Evolutionary conservation across 1,140 invertebrate genomes (phyloP).

Genomic region (Drosophila neocordata): DNA sequence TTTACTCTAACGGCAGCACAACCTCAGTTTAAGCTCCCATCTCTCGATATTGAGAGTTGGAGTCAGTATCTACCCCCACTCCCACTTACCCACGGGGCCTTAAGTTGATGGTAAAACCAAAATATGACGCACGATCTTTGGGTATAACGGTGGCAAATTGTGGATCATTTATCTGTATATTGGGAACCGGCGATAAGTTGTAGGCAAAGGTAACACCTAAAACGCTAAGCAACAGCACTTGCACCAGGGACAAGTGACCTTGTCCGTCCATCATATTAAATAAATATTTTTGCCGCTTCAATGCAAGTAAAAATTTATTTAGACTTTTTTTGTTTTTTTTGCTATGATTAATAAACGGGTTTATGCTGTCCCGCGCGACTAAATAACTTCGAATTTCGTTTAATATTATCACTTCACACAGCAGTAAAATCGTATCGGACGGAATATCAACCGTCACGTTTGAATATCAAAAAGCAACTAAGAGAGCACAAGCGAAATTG

Average conservation of each 20-base stretch:
- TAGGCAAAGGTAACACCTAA: slow-evolving; percentile 40
- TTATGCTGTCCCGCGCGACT: slow-evolving; percentile 19
- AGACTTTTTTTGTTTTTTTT: neutral
- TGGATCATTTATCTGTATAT: slow-evolving; percentile 69
- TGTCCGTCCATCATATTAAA: slow-evolving; percentile 31
- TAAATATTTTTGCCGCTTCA: neutral
- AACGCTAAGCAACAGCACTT: slow-evolving; percentile 16
- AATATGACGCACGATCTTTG: slow-evolving; percentile 80
- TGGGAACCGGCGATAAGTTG: slow-evolving; percentile 78
- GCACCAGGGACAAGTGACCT: slow-evolving; percentile 28
- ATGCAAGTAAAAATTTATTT: slow-evolving; percentile 10
- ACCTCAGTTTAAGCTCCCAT: neutral
- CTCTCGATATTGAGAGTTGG: slow-evolving; percentile 20
- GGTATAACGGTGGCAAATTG: slow-evolving; percentile 58
- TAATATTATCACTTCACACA: slow-evolving; percentile 41
- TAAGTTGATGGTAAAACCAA: slow-evolving; percentile 74
- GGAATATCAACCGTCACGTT: slow-evolving; percentile 19
- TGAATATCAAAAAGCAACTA: slow-evolving; percentile 35
- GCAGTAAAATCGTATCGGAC: neutral
- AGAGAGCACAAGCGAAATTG: neutral
- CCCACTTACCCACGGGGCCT: slow-evolving; percentile 69
- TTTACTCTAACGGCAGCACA: slow-evolving; percentile 50
- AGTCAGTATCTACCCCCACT: neutral
- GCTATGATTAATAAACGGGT: slow-evolving; percentile 34
- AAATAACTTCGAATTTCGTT: slow-evolving; percentile 14